Percentiles rank a stretch among this genome's conserved stretches.
Conservation (phyloP, 2,888 invertebrate species). For the Dromius quadrimaculatus region DNA sequence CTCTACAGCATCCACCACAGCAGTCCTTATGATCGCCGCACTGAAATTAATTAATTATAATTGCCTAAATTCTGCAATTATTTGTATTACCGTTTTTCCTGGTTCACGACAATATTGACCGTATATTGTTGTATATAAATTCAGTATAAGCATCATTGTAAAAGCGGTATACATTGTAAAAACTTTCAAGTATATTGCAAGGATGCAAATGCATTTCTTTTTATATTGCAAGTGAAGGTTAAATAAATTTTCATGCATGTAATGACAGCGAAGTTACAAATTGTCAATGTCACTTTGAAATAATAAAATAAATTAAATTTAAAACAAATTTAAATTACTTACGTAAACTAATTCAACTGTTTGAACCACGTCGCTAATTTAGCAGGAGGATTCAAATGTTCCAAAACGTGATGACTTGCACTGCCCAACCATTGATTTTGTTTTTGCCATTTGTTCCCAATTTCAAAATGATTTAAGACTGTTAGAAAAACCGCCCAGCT, state of each 20-base stretch:
- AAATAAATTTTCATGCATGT: conserved; percentile 10
- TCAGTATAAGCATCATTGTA: conserved; percentile 4
- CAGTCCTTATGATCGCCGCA: conserved; percentile 72
- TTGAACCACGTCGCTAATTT: conserved; percentile 47
- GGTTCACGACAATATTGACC: conserved; percentile 38
- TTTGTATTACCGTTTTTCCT: conserved; percentile 57
- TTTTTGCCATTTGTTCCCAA: conserved; percentile 20
- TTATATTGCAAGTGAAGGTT: conserved; percentile 4
- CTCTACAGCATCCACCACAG: conserved; percentile 73
- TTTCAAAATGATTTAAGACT: conserved; percentile 45
- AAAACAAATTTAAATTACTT: conserved; percentile 1
- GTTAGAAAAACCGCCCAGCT: conserved; percentile 76
- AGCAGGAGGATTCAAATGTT: conserved; percentile 44
- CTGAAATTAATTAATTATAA: conserved; percentile 67
- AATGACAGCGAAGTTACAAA: neutral
- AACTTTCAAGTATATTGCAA: neutral
- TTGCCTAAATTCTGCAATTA: conserved; percentile 18
- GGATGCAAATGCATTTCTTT: neutral
- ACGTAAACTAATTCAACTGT: conserved; percentile 5
- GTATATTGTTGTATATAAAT: neutral
- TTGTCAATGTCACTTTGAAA: conserved; percentile 8
- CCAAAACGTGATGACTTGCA: conserved; percentile 12
- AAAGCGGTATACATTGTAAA: neutral
- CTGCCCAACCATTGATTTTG: conserved; percentile 44
- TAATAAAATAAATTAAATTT: neutral